Conservation (phyloP, 2,888 invertebrate genomes). For the Diaphora mendica region DNA sequence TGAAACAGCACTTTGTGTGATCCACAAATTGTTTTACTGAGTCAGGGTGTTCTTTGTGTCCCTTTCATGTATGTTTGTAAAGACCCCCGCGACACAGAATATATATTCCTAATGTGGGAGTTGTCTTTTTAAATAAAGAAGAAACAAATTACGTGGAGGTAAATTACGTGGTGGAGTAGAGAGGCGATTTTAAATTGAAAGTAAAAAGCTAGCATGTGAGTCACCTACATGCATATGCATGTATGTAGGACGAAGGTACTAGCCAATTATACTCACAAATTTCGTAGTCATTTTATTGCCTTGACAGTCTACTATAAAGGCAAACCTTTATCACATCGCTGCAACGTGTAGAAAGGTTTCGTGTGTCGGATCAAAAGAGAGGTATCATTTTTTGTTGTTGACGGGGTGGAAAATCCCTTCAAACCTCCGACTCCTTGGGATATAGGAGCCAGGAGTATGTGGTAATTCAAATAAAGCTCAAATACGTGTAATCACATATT, state of each 20-base stretch:
- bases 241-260: background rate
- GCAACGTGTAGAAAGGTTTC: background rate
- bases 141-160: no score
- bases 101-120: no score
- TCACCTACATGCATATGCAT: background rate
- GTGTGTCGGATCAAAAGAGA: background rate
- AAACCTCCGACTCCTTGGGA: no score
- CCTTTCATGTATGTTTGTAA: no score
- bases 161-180: no score
- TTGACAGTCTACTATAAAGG: background rate
- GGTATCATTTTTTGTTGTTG: background rate
- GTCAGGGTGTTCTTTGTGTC: no score
- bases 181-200: background rate
- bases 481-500: background rate
- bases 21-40: no score
- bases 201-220: background rate
- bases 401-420: no score
- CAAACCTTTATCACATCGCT: background rate
- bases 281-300: background rate
- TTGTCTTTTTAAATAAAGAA: no score
- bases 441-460: no score
- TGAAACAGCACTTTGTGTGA: no score
- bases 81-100: no score
- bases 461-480: background rate
- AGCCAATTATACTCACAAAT: slow-evolving; percentile 7